Evolutionary conservation across 2,888 invertebrate genomes (phyloP), one percentile per base, ranked within the genome.

Genomic region (Trichacis sp.): DNA sequence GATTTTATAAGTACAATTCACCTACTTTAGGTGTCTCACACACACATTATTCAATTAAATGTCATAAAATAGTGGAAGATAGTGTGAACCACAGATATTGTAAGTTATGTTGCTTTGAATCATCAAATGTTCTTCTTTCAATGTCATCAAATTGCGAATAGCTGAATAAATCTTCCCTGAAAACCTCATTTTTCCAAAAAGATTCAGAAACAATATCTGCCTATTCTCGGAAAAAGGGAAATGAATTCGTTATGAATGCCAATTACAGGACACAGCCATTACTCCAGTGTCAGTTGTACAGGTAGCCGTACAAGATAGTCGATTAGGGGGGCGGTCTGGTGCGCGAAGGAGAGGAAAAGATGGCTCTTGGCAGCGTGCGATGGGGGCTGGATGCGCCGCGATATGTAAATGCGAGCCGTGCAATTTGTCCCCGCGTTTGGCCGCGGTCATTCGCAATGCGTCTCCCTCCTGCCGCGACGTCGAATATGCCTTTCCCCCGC

Each of bases 361-460:
- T 29, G 24, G 6, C 48, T 48, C 43, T 19, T 43, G 14, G 14
- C 18, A 19, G 33, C 12, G 18, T 9, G 11, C 52, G 52, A 59
- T 52, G 46, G 47, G 48, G 19, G 33, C 52, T 55, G 52, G 54
- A 49, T 51, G 52, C 63, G 67, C 58, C 68, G 68, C 72, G 76
- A 74, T 77, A 80, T 74, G 76, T 73, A 76, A 79, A 79, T 77
- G 73, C 65, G 53, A 55, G 24, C 24, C 50, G 63, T 38, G 71
- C 73, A 77, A 80, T 80, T 80, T 79, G 80, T 80, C 77, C 69
- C 62, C 59, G 63, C 49, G 62, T 55, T 57, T 63, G 54, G 43
- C 56, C 47, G 51, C 36, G 12, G 33, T 6, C 29, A 29, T 14
- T 20, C 45, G 58, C 42, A 29, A 51, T 55, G 47, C 36, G 57